phyloP scores from a whole-genome alignment of 2,113 vertebrate genomes.

The Muscicapa adusta region DNA sequence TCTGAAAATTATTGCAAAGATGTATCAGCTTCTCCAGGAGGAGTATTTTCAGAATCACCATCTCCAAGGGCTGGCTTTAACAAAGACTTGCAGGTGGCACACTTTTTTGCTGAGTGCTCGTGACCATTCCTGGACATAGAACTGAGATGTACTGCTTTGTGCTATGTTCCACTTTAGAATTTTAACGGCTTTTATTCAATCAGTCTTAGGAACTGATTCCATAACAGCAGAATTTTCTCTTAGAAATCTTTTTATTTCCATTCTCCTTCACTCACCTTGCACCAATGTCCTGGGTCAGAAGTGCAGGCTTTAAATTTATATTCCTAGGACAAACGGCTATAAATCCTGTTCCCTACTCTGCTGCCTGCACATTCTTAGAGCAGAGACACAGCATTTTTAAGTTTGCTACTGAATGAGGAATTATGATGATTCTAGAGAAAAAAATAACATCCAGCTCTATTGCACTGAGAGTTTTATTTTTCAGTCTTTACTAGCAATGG shows the following conservation, averaged over 20 bases:
- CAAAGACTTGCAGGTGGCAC: not conserved
- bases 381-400: not conserved
- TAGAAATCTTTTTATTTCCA: not conserved
- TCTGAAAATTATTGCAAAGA: not conserved
- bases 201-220: not conserved
- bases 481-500: not conserved
- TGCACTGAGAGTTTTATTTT: not conserved
- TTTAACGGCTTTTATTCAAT: not conserved
- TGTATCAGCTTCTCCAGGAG: not conserved
- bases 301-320: not conserved
- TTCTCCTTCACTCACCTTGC: not conserved
- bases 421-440: not conserved
- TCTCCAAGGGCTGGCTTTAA: not conserved
- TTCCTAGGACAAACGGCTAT: not conserved
- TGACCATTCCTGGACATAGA: not conserved
- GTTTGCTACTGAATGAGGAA: not conserved
- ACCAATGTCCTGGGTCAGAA: not conserved
- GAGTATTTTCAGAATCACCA: not conserved
- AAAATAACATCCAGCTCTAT: not conserved
- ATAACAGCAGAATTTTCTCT: not conserved
- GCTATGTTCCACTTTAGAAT: not conserved
- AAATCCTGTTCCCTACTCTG: not conserved
- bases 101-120: not conserved
- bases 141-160: not conserved
- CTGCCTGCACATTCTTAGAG: not conserved